phyloP scores from a whole-genome alignment of 2,888 invertebrate species.

The Pammene aurita region DNA sequence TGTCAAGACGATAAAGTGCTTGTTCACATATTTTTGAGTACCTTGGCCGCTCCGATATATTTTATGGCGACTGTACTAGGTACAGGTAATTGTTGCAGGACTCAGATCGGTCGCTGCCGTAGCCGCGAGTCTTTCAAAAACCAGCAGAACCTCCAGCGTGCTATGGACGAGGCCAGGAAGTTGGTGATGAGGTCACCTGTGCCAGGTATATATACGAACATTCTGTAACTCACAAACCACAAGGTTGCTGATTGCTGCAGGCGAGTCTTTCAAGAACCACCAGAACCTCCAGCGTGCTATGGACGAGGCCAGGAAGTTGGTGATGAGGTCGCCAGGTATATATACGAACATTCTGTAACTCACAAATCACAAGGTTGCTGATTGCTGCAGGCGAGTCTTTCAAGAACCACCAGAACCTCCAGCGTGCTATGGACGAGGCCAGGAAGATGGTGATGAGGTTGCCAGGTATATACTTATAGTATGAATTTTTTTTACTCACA shows the following conservation, averaged over 20 bases:
- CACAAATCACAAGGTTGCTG: too few species aligned
- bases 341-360: too few species aligned
- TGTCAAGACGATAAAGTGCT: too few species aligned
- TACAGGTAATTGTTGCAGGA: conserved; percentile 73
- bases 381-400: conserved; percentile 84
- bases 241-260: conserved; percentile 59
- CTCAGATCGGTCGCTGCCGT: conserved; percentile 91
- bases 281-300: conserved; percentile 91
- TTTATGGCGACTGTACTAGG: too few species aligned
- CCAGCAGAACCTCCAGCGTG: conserved; percentile 89
- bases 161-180: conserved; percentile 90
- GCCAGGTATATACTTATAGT: conserved; percentile 67
- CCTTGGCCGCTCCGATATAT: too few species aligned
- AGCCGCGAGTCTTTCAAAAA: conserved; percentile 88
- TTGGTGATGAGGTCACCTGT: conserved; percentile 75
- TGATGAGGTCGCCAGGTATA: conserved; percentile 71
- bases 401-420: conserved; percentile 89
- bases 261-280: conserved; percentile 88
- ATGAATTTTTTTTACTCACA: too few species aligned
- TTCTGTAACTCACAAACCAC: too few species aligned
- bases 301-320: conserved; percentile 87
- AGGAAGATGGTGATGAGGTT: conserved; percentile 80
- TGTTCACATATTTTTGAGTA: too few species aligned
- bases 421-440: conserved; percentile 91
- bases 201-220: conserved; percentile 56